phyloP scores from a whole-genome alignment of 2,113 vertebrate genomes.

The Erythrocercus mccallii region DNA sequence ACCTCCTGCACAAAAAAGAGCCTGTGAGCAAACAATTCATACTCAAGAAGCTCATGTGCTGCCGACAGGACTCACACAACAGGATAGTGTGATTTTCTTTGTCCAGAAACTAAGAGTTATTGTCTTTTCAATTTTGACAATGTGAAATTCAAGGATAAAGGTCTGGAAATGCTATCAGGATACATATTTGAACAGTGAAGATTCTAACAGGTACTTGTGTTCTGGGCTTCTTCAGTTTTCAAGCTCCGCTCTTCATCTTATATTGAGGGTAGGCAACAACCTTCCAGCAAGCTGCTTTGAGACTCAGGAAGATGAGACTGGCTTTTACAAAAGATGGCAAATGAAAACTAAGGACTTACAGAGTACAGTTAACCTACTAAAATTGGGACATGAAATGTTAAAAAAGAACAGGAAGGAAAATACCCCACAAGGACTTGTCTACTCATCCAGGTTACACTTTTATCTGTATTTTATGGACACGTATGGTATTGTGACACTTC shows the following conservation, averaged over 20 bases:
- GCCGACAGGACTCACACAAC: background rate
- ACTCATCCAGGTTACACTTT: background rate
- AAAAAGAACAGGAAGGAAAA: background rate
- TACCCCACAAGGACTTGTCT: background rate
- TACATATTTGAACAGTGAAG: background rate
- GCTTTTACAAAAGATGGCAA: background rate
- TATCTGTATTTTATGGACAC: background rate
- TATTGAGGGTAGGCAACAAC: background rate
- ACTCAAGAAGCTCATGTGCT: background rate
- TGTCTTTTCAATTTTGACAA: background rate
- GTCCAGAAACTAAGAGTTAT: background rate
- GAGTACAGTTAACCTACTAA: background rate
- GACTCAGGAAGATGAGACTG: background rate
- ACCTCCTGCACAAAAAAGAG: background rate
- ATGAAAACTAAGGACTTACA: background rate
- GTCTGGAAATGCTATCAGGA: background rate
- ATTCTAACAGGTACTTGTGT: background rate
- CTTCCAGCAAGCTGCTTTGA: background rate
- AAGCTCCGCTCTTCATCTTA: background rate
- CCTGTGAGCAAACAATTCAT: background rate
- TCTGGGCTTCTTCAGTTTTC: background rate
- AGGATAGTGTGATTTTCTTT: background rate
- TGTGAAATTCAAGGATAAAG: background rate
- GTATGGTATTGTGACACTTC: background rate
- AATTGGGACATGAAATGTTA: background rate